phyloP scores from a whole-genome alignment of 2,888 invertebrate species.

The Oscheius myriophilus region DNA sequence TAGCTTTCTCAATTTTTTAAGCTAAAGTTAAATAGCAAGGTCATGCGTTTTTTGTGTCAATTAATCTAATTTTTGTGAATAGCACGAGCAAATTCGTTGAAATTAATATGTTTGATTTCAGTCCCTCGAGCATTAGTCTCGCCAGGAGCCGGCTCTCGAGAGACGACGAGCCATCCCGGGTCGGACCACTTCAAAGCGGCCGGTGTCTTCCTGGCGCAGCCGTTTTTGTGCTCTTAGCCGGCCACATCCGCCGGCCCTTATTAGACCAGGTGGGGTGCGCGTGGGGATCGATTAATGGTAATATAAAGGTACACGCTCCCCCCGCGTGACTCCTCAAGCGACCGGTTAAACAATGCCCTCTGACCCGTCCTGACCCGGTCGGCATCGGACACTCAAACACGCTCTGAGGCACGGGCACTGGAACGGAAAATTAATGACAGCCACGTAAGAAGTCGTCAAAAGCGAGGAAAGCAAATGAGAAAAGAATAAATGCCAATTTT shows the following conservation, averaged over 20 bases:
- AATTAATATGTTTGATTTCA: no score
- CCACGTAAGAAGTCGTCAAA: no score
- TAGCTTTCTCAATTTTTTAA: slow-evolving; percentile 6
- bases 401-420: no score
- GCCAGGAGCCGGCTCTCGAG: slow-evolving; percentile 21
- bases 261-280: neutral
- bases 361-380: slow-evolving; percentile 27
- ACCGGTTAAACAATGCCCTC: slow-evolving; percentile 32
- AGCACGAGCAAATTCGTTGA: neutral
- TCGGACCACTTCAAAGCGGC: slow-evolving; percentile 30
- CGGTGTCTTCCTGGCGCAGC: slow-evolving; percentile 16
- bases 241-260: slow-evolving; percentile 1
- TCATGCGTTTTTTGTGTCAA: no score
- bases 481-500: no score
- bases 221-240: slow-evolving; percentile 7
- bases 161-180: slow-evolving; percentile 23
- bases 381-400: neutral
- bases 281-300: slow-evolving; percentile 28
- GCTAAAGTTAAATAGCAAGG: no score
- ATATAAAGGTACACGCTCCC: slow-evolving; percentile 25
- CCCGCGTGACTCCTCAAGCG: slow-evolving; percentile 33
- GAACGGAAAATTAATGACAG: no score
- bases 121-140: neutral
- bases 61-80: neutral
- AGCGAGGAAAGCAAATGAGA: no score